Conservation (phyloP, 2,888 invertebrate genomes). For the Amblyjoppa fuscipennis region DNA sequence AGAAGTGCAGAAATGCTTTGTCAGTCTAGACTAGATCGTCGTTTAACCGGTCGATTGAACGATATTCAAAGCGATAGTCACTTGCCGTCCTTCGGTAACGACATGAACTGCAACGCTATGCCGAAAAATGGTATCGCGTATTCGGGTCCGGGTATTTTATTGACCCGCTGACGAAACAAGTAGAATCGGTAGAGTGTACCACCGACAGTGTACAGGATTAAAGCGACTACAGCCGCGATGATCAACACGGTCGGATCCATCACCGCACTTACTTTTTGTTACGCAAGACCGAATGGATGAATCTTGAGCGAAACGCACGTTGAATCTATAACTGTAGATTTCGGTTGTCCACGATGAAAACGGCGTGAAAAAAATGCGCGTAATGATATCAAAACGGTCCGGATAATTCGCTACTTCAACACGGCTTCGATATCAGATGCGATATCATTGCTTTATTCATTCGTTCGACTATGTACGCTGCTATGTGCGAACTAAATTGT, state of each 20-base stretch:
- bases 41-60: not conserved
- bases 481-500: too few species aligned
- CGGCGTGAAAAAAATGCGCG: too few species aligned
- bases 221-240: not conserved
- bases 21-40: not conserved
- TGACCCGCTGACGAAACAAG: slow-evolving; percentile 55
- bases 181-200: slow-evolving; percentile 58
- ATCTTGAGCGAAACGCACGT: too few species aligned
- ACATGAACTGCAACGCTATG: slow-evolving; percentile 58
- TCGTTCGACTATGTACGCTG: too few species aligned
- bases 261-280: not conserved
- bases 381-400: too few species aligned
- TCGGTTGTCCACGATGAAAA: too few species aligned
- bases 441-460: too few species aligned
- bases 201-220: slow-evolving; percentile 27
- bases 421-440: too few species aligned
- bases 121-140: slow-evolving; percentile 71
- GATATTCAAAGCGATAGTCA: not conserved
- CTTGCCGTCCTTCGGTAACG: slow-evolving; percentile 69
- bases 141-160: slow-evolving; percentile 74
- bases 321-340: too few species aligned
- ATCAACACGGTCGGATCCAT: slow-evolving; percentile 34
- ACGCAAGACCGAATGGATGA: too few species aligned
- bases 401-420: too few species aligned
- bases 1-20: not conserved